These are phyloP conservation scores for Drosophila athabasca DNA, from an alignment of 1,140 invertebrate species.

Conservation along the genomic window DNA sequence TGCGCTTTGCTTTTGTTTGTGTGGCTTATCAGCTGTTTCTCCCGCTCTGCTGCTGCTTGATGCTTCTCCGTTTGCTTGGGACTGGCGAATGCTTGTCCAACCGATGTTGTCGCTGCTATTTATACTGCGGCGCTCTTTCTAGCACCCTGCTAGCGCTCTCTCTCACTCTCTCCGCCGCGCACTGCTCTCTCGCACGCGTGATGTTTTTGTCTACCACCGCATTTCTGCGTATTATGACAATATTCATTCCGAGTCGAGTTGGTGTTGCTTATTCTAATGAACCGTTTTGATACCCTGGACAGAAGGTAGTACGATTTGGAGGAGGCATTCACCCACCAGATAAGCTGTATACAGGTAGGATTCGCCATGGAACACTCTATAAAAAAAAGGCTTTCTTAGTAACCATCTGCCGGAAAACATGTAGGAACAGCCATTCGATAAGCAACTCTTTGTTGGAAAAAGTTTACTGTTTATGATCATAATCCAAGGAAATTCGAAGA, in stretches of 20 bases:
- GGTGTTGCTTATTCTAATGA: not conserved
- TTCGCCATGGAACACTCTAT: too few species aligned
- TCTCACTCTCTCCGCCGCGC: conserved; percentile 15
- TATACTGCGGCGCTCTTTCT: conserved; percentile 41
- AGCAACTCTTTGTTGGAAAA: too few species aligned
- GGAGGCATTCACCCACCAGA: too few species aligned
- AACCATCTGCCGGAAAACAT: too few species aligned
- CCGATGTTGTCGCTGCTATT: conserved; percentile 56
- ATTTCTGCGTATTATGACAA: conserved; percentile 73
- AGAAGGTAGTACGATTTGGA: not conserved
- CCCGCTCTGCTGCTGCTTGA: conserved; percentile 1
- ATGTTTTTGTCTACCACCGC: conserved; percentile 51
- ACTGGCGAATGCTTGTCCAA: not conserved
- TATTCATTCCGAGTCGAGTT: conserved; percentile 17
- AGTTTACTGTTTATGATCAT: too few species aligned
- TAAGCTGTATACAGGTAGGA: too few species aligned
- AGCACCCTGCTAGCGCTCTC: conserved; percentile 19
- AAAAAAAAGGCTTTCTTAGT: too few species aligned
- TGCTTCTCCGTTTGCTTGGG: conserved; percentile 3
- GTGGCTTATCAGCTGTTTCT: conserved; percentile 21
- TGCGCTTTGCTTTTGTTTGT: not conserved
- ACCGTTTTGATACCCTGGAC: not conserved
- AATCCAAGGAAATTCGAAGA: too few species aligned
- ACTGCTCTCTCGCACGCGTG: conserved; percentile 28
- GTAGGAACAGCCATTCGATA: too few species aligned